These are phyloP conservation scores for Todus mexicanus DNA, from an alignment of 2,797 vertebrate species.

Conservation along the genomic window DNA sequence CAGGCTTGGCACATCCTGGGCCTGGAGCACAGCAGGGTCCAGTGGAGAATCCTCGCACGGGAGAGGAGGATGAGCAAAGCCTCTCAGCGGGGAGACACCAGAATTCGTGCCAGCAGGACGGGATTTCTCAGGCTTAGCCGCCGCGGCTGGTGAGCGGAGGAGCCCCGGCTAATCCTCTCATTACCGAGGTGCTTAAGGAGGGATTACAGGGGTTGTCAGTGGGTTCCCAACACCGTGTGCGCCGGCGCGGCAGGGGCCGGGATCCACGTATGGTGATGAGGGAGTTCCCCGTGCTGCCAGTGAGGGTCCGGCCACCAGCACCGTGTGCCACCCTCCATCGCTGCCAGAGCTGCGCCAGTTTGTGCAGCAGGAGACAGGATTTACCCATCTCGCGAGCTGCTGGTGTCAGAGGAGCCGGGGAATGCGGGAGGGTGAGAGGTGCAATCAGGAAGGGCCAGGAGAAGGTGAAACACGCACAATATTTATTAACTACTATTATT, in stretches of 20 bases:
- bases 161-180: not conserved
- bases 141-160: not conserved
- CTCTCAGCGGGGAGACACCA: not conserved
- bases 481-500: not conserved
- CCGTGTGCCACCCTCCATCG: rapidly evolving
- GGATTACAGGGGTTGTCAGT: not conserved
- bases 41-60: rapidly evolving
- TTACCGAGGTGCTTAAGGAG: not conserved
- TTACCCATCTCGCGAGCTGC: not conserved
- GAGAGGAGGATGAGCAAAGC: not conserved
- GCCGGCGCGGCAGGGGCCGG: no score
- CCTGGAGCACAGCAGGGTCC: not conserved
- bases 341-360: not conserved
- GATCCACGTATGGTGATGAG: not conserved
- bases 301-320: rapidly evolving
- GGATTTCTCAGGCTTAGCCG: not conserved
- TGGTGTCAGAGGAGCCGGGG: not conserved
- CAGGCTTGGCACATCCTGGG: not conserved
- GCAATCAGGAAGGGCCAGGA: not conserved
- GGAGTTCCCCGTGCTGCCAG: rapidly evolving
- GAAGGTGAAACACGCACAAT: not conserved
- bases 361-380: not conserved
- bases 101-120: rapidly evolving
- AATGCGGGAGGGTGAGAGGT: not conserved
- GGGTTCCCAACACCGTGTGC: not conserved